Base-by-base conservation (phyloP, 2,113 vertebrate species). In the Salvelinus namaycush region DNA sequence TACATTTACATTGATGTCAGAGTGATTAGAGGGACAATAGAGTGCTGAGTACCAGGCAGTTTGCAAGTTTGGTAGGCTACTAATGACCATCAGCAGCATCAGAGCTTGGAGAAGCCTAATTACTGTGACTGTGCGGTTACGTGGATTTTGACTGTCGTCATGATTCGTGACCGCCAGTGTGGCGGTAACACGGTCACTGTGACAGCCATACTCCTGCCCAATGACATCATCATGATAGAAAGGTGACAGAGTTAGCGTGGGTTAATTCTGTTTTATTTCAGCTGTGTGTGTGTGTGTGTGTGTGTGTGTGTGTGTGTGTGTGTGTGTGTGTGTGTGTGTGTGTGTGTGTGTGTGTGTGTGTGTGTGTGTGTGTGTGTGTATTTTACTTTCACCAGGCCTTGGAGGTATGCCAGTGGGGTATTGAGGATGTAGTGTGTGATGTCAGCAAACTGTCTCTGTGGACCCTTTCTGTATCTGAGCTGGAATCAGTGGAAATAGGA, bases 401-500 rank as follows among this genome's bases (percentile, higher is more conserved):
- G 51, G 51, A 24, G 72, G 78, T 64, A 62, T 74, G 54, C 3
- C 75, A 66, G 74, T 79, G 74, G 68, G 72, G 78, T 66, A n/a
- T 76, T 86, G 73, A 6, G 79, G 78, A 75, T 88, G 88, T 84
- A 76, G 80, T 26, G 1, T 74, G 86, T 88, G 90, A 90, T 89
- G 90, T 90, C 90, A 90, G 83, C 88, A 89, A 74, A 88, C 82
- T 70, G 87, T 88, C 86, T 81, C 89, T 79, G 84, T 78, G 83
- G 90, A 87, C 85, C 70, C 74, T 72, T 26, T 69, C 84, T 80
- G 78, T 92, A 92, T 91, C 89, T 84, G 73, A 72, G 84, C 88
- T 87, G 91, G 92, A 93, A 95, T 95, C 94, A 65, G 84, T 5
- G 31, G 94, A 95, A 94, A 95, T 90, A 92, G 89, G 91, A 93